Base-by-base conservation (phyloP, 2,113 vertebrate species). In the Dicerorhinus sumatrensis region DNA sequence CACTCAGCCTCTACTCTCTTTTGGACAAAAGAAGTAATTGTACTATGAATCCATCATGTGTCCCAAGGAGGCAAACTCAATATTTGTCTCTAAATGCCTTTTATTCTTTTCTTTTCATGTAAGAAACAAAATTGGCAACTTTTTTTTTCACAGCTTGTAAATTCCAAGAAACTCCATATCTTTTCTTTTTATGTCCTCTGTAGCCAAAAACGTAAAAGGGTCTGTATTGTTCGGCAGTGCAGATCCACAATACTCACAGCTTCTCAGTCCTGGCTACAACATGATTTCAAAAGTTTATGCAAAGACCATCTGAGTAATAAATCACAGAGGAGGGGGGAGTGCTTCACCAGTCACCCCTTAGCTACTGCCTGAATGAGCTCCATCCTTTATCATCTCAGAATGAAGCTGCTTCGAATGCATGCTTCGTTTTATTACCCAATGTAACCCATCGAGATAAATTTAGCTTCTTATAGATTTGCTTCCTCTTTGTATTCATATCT, bases 401-500 rank as follows among this genome's bases (percentile, higher is more conserved):
- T 63, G 65, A 93, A 97, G 94, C 76, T 80, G 6, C 33, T 96
- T 96, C 5, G 0, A 81, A 92, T 63, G 87, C 92, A 62, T 25
- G 42, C 51, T 76, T 82, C 51, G n/a, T 96, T 93, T 97, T 98
- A 96, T 97, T 48, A 93, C 82, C 97, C 65, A 27, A 0, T 33
- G 25, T 97, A 96, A 80, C 56, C 94, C 46, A 39, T 87, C 73
- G 91, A 91, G 87, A 96, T 96, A 82, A 42, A 31, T 98, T 96
- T 97, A 96, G 91, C 96, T 91, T 97, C 79, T 56, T 96, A 97
- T 86, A 95, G 89, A 90, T 96, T 97, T 98, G 5, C 69, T 96
- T 89, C 92, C 94, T 96, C 48, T 95, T 97, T 97, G 88, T 80
- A 91, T 94, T 97, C 94, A 94, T 85, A 91, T 96, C 93, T 93